Evolutionary conservation across 1,140 invertebrate species (phyloP).

Genomic region (Capitella teleta): DNA sequence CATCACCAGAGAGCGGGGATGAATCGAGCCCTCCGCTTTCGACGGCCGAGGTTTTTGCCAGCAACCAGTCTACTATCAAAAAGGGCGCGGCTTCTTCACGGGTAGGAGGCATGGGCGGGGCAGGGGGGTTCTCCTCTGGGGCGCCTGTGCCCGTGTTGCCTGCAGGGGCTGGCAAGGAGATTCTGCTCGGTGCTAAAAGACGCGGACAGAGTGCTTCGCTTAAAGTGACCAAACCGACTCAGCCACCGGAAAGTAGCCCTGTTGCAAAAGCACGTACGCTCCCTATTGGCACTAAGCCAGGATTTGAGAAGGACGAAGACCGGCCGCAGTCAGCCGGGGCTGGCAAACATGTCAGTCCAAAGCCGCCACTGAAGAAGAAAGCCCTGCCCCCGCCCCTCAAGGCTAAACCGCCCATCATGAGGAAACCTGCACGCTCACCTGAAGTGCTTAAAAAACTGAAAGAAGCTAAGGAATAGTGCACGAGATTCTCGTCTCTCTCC

Average conservation of each 20-base stretch:
- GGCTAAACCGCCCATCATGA: constrained; percentile 60
- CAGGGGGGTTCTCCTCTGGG: constrained; percentile 1
- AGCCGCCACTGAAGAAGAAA: constrained; percentile 30
- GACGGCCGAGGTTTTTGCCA: constrained; percentile 35
- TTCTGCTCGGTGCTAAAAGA: neutral
- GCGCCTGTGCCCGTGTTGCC: neutral
- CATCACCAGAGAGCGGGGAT: constrained; percentile 17
- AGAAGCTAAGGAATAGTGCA: constrained; percentile 1
- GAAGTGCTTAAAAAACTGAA: constrained; percentile 17
- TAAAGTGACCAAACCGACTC: neutral
- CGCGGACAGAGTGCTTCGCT: neutral
- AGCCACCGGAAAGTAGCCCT: neutral
- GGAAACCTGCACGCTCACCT: constrained; percentile 48
- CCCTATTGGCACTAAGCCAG: too few relatives aligned
- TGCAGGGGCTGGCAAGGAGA: neutral
- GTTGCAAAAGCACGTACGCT: neutral
- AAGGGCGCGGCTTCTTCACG: constrained; percentile 51
- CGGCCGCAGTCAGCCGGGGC: constrained; percentile 16
- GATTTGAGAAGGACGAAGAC: neutral
- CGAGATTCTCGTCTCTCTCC: too few relatives aligned
- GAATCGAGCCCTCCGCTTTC: constrained; percentile 15
- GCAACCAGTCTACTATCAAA: constrained; percentile 68
- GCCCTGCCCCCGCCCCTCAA: constrained; percentile 59
- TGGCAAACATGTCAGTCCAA: constrained; percentile 42
- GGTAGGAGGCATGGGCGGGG: constrained; percentile 18